Conservation (phyloP, 2,113 vertebrate genomes). For the Ardeotis arabs region DNA sequence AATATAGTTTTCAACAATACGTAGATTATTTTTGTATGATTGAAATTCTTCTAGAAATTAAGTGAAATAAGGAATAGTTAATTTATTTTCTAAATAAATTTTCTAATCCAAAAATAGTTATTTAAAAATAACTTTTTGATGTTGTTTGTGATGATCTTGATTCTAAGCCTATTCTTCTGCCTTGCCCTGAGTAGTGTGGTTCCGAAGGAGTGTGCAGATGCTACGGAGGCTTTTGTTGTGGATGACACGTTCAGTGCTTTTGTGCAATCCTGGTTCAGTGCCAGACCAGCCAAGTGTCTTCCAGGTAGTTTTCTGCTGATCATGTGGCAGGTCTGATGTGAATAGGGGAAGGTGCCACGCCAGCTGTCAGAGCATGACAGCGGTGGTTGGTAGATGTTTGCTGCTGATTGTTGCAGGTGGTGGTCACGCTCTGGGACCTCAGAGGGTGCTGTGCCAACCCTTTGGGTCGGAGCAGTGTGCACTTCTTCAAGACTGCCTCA, state of each 20-base stretch:
- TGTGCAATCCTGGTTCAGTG: rapidly evolving
- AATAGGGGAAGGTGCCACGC: rapidly evolving
- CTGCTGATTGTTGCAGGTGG: not conserved
- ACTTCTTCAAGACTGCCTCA: rapidly evolving
- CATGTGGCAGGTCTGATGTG: rapidly evolving
- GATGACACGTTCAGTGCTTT: rapidly evolving
- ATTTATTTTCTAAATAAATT: not conserved
- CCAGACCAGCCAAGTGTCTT: not conserved
- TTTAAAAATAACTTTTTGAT: not conserved
- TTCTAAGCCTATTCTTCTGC: not conserved
- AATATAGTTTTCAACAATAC: not conserved
- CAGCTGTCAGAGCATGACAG: rapidly evolving
- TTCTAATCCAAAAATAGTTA: not conserved
- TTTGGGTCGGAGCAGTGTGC: rapidly evolving
- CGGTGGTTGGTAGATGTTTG: not conserved
- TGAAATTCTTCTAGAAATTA: not conserved
- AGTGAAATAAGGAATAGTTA: not conserved
- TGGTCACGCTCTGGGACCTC: not conserved
- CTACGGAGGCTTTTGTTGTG: rapidly evolving
- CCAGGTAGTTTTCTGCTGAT: not conserved
- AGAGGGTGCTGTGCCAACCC: not conserved
- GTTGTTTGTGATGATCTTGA: not conserved
- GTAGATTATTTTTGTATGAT: not conserved
- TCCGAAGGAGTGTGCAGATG: not conserved
- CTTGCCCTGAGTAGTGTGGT: not conserved